Conservation (phyloP, 92 coral and sea anemone genomes). For the Palythoa caribaeorum region DNA sequence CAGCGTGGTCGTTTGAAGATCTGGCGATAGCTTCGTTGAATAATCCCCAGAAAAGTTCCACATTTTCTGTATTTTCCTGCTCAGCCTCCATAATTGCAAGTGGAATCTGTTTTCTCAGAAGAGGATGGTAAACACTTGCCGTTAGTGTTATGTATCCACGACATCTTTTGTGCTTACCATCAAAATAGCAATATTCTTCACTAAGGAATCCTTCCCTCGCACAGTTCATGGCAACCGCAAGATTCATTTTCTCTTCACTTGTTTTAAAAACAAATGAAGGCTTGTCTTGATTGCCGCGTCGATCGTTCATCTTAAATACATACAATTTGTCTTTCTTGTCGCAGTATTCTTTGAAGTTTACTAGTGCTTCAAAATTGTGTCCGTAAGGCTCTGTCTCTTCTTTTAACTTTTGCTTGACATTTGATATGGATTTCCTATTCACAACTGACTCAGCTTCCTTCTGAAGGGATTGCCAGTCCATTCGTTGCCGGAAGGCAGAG, state of each 20-base stretch:
- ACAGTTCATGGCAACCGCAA: slow-evolving; percentile 64
- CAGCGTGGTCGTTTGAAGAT: background rate
- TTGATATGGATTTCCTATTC: slow-evolving; percentile 59
- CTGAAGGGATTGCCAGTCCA: slow-evolving; percentile 66
- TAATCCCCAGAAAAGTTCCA: slow-evolving; percentile 55
- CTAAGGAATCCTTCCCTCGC: slow-evolving; percentile 51
- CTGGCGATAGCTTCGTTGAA: slow-evolving; percentile 51
- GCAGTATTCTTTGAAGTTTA: slow-evolving; percentile 66
- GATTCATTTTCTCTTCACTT: slow-evolving; percentile 47
- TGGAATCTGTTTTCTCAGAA: slow-evolving; percentile 53
- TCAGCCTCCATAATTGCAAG: slow-evolving; percentile 60
- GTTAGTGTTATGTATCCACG: slow-evolving; percentile 60
- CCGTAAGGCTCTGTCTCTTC: slow-evolving; percentile 68
- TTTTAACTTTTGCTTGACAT: slow-evolving; percentile 63
- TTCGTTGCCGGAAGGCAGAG: slow-evolving; percentile 51
- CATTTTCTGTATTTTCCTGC: slow-evolving; percentile 48
- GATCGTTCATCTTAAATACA: slow-evolving; percentile 68
- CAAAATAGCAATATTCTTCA: slow-evolving; percentile 70
- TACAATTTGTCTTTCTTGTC: slow-evolving; percentile 72
- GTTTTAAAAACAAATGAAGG: slow-evolving; percentile 76
- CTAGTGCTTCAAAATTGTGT: slow-evolving; percentile 74
- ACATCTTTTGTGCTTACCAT: slow-evolving; percentile 73
- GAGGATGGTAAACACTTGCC: slow-evolving; percentile 62
- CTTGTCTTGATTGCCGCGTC: slow-evolving; percentile 66
- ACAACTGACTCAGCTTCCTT: slow-evolving; percentile 43